These are phyloP conservation scores for Drosophila koepferae DNA, from an alignment of 2,888 invertebrate species.

Conservation along the genomic window DNA sequence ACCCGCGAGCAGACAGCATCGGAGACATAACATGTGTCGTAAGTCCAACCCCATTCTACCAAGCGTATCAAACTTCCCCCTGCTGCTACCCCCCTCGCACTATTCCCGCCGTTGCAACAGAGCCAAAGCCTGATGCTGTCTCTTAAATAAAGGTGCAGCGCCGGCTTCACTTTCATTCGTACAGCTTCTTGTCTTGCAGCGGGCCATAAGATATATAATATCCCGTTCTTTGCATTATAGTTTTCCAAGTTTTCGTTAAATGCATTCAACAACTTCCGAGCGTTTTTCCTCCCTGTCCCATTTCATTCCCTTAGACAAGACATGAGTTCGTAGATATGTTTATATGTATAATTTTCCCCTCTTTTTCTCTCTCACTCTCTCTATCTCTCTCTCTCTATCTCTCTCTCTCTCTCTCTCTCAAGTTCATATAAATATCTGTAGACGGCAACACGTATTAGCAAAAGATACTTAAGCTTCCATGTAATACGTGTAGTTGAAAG, in stretches of 20 bases:
- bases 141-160: constrained; percentile 67
- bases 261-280: constrained; percentile 37
- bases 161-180: constrained; percentile 53
- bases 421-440: constrained; percentile 54
- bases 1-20: constrained; percentile 25
- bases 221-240: constrained; percentile 51
- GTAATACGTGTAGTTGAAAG: constrained; percentile 54
- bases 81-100: background rate
- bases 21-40: constrained; percentile 44
- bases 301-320: constrained; percentile 8
- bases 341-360: background rate
- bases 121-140: constrained; percentile 40
- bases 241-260: constrained; percentile 55
- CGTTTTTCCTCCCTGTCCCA: background rate
- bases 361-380: too few species aligned
- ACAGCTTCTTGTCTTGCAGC: constrained; percentile 33
- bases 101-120: constrained; percentile 16
- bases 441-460: constrained; percentile 55
- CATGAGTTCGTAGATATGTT: constrained; percentile 32
- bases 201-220: constrained; percentile 49
- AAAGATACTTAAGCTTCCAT: constrained; percentile 62
- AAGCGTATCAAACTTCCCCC: background rate
- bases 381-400: too few species aligned
- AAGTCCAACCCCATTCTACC: background rate
- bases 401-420: too few species aligned